phyloP scores from a whole-genome alignment of 2,888 invertebrate genomes.

The Anthophora plumipes region DNA sequence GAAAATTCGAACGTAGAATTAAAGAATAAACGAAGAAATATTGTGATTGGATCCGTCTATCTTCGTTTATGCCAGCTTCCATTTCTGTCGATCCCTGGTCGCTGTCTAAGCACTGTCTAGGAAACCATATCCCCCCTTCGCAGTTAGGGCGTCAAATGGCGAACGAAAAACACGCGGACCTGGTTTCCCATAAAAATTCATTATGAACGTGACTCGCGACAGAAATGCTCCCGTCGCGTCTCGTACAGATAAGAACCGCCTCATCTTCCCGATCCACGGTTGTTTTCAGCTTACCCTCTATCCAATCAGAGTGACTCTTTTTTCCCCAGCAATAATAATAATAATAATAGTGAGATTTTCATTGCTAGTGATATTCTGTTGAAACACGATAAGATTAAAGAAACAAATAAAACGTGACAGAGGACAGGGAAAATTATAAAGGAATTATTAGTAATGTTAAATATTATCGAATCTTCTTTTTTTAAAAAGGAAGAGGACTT shows the following conservation, averaged over 20 bases:
- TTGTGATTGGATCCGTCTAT: background rate
- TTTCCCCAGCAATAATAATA: background rate
- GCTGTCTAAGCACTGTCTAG: slow-evolving; percentile 53
- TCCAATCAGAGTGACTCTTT: background rate
- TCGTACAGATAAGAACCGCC: slow-evolving; percentile 66
- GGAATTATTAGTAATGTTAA: no score
- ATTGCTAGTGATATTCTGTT: no score
- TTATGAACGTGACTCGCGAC: slow-evolving; percentile 63
- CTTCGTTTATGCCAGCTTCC: slow-evolving; percentile 8
- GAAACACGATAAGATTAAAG: no score
- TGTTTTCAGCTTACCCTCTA: slow-evolving; percentile 8
- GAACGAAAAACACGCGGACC: slow-evolving; percentile 31
- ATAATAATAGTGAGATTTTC: background rate
- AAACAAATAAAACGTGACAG: no score
- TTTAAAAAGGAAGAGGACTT: no score
- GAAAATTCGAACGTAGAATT: no score
- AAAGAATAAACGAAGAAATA: no score
- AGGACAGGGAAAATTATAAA: no score
- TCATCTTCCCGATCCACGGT: slow-evolving; percentile 67
- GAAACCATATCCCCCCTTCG: slow-evolving; percentile 50
- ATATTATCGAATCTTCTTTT: no score
- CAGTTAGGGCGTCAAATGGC: slow-evolving; percentile 42
- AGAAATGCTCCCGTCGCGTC: slow-evolving; percentile 63
- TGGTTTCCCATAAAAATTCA: slow-evolving; percentile 65
- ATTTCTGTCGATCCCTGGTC: slow-evolving; percentile 10